Percentiles rank a stretch among this genome's conserved stretches.
Evolutionary conservation across 2,113 vertebrate species (phyloP).

Genomic region (Python bivittatus): DNA sequence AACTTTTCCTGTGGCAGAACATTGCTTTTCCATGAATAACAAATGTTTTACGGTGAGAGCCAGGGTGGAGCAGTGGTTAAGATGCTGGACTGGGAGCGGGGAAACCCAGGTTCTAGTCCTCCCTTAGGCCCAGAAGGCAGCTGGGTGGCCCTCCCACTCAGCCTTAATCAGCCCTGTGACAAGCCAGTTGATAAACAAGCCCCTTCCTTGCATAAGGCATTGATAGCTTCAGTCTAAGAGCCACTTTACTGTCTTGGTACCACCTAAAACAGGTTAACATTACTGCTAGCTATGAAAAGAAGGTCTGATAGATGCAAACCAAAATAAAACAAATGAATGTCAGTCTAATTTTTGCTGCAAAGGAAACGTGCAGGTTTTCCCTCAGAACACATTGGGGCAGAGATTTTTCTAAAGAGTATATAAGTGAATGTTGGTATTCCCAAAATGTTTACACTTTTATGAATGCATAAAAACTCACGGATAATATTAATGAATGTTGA

Average conservation of each 20-base stretch:
- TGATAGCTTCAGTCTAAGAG: too few relatives aligned
- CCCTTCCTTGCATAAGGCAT: too few relatives aligned
- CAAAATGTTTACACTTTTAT: neutral
- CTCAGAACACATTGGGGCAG: too few relatives aligned
- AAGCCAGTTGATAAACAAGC: too few relatives aligned
- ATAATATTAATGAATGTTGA: neutral
- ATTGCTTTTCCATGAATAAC: constrained; percentile 38
- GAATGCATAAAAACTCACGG: neutral
- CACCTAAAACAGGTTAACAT: constrained; percentile 61
- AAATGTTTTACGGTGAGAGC: constrained; percentile 33
- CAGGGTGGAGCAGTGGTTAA: neutral
- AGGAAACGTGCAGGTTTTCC: constrained; percentile 7
- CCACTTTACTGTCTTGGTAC: neutral
- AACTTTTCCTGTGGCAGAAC: constrained; percentile 32
- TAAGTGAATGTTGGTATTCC: neutral
- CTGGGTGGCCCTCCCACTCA: too few relatives aligned
- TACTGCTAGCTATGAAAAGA: constrained; percentile 47
- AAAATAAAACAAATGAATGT: constrained; percentile 27
- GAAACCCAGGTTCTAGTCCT: neutral
- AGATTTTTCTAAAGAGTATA: too few relatives aligned
- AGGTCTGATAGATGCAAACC: constrained; percentile 21
- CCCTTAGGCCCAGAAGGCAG: too few relatives aligned
- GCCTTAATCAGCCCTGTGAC: too few relatives aligned
- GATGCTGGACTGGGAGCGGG: neutral
- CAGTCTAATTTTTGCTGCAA: constrained; percentile 16